Conservation (phyloP, 2,888 invertebrate genomes). For the Tiphia femorata region DNA sequence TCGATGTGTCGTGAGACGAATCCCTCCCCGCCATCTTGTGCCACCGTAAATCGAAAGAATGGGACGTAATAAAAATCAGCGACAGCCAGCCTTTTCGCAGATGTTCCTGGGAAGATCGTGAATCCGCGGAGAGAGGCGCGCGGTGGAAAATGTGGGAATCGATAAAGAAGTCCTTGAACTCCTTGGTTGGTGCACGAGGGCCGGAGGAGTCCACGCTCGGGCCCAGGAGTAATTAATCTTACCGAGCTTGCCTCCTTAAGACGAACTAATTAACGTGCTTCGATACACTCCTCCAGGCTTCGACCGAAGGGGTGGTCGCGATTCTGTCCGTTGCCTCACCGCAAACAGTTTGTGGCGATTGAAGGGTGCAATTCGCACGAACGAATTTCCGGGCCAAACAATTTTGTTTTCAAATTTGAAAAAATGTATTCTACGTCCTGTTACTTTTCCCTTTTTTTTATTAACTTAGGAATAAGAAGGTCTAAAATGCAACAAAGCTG, state of each 20-base stretch:
- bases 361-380: background rate
- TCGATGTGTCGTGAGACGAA: no score
- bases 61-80: no score
- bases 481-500: no score
- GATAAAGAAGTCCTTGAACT: background rate
- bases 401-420: no score
- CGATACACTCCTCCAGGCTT: background rate
- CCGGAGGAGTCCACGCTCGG: background rate
- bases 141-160: background rate
- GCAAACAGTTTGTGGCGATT: slow-evolving; percentile 1
- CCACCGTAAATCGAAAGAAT: no score
- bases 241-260: slow-evolving; percentile 7
- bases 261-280: slow-evolving; percentile 13
- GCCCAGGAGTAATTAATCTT: slow-evolving; percentile 4
- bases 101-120: no score
- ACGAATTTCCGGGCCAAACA: no score
- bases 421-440: no score
- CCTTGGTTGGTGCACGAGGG: background rate
- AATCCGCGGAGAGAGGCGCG: no score
- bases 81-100: background rate
- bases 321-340: background rate
- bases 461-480: no score
- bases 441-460: no score
- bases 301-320: background rate
- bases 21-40: no score